Conservation (phyloP, 2,888 invertebrate species). For the Andrena flavipes region DNA sequence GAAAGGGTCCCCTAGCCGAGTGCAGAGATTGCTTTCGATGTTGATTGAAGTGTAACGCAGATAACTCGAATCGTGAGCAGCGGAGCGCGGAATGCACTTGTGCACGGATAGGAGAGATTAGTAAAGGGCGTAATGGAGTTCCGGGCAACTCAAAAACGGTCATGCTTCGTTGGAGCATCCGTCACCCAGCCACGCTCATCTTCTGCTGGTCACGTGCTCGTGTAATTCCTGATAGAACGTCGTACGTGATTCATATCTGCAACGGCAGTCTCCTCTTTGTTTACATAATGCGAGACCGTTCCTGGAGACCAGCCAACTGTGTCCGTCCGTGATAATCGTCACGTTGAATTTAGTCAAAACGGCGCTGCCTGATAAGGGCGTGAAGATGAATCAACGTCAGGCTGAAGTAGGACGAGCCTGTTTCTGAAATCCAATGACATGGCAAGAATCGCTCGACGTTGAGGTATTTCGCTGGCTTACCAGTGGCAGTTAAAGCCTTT, state of each 20-base stretch:
- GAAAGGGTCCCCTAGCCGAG: conserved; percentile 67
- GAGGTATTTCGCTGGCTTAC: conserved; percentile 1
- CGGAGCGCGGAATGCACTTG: conserved; percentile 79
- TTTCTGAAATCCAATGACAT: conserved; percentile 30
- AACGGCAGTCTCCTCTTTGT: conserved; percentile 60
- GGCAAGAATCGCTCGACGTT: conserved; percentile 18
- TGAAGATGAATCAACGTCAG: conserved; percentile 55
- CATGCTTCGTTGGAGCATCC: conserved; percentile 74
- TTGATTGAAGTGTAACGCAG: conserved; percentile 84
- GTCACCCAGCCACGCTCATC: conserved; percentile 60
- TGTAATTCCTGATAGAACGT: conserved; percentile 66
- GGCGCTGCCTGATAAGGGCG: conserved; percentile 57
- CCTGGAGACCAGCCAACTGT: conserved; percentile 66
- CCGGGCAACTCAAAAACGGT: conserved; percentile 78
- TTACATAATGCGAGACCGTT: conserved; percentile 63
- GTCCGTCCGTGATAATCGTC: conserved; percentile 63
- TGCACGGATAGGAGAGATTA: conserved; percentile 77
- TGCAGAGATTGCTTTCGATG: conserved; percentile 78
- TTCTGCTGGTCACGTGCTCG: conserved; percentile 61
- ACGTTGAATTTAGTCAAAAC: conserved; percentile 62
- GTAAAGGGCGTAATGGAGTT: conserved; percentile 76
- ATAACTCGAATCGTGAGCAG: conserved; percentile 80
- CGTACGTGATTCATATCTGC: conserved; percentile 65
- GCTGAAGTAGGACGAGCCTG: conserved; percentile 30
- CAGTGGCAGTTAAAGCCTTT: conserved; percentile 12